A percentile compares a stretch with the other conserved stretches of the same genome.
Evolutionary conservation across 2,113 vertebrate species (phyloP).

Genomic region (Arizona elegans): DNA sequence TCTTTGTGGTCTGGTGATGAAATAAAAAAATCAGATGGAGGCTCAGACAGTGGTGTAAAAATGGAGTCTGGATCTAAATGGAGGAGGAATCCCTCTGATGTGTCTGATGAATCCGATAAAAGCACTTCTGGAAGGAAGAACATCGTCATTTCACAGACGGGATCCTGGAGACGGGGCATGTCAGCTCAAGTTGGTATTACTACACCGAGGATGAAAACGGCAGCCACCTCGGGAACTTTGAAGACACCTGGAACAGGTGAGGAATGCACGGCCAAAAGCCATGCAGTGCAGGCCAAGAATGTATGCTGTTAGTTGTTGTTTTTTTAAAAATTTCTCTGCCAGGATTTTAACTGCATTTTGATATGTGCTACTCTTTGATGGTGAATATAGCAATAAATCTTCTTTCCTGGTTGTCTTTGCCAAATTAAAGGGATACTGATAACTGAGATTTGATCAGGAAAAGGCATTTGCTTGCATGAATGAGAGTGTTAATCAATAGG

Average conservation of each 20-base stretch:
- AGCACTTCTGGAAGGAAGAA: constrained; percentile 86
- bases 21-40: constrained; percentile 84
- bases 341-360: constrained; percentile 58
- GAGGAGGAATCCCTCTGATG: constrained; percentile 88
- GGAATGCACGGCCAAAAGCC: constrained; percentile 31
- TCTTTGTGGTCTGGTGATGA: constrained; percentile 87
- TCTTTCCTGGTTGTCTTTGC: constrained; percentile 16
- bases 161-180: constrained; percentile 96
- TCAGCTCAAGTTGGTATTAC: constrained; percentile 95
- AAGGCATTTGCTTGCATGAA: constrained; percentile 17
- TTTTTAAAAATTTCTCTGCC: constrained; percentile 18
- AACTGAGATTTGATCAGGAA: neutral
- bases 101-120: constrained; percentile 93
- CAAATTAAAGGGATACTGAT: neutral
- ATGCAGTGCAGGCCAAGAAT: constrained; percentile 21
- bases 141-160: constrained; percentile 85
- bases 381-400: neutral
- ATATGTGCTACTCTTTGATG: constrained; percentile 48
- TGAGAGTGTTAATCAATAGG: neutral
- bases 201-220: constrained; percentile 83
- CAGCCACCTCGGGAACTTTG: constrained; percentile 67
- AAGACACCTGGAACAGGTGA: constrained; percentile 89
- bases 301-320: neutral
- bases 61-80: constrained; percentile 85
- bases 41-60: constrained; percentile 83